Conservation (phyloP, 2,888 invertebrate species). For the Standfussiana lucernea region DNA sequence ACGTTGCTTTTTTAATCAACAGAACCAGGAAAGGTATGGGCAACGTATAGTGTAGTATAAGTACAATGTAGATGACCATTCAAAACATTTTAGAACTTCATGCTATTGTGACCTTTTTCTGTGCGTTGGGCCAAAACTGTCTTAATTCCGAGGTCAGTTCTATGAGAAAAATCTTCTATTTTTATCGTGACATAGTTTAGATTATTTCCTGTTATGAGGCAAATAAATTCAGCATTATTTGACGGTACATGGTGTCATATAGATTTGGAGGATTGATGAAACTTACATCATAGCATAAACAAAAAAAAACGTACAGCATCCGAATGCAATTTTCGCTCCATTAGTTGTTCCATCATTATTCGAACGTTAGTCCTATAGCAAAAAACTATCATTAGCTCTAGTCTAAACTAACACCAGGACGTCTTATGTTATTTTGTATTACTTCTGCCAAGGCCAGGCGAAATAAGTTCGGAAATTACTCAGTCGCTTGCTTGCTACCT, state of each 20-base stretch:
- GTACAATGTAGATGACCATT: not conserved
- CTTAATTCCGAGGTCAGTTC: not conserved
- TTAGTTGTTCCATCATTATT: constrained; percentile 13
- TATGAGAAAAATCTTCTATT: too few relatives aligned
- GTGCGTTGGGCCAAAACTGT: not conserved
- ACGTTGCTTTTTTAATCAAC: not conserved
- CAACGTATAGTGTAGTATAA: not conserved
- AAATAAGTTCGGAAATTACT: constrained; percentile 8
- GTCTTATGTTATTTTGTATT: not conserved
- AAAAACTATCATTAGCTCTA: constrained; percentile 41
- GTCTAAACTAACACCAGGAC: not conserved
- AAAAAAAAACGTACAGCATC: not conserved
- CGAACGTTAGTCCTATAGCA: constrained; percentile 11
- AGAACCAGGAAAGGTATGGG: not conserved
- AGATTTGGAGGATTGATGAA: not conserved
- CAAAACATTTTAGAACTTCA: not conserved
- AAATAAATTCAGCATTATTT: not conserved
- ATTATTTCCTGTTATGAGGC: not conserved
- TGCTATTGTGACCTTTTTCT: not conserved
- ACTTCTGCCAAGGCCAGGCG: not conserved
- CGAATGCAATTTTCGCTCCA: constrained; percentile 7
- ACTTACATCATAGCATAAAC: not conserved
- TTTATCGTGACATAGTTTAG: not conserved
- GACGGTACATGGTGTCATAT: not conserved
- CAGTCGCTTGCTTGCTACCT: not conserved